Conservation (phyloP, 2,888 invertebrate genomes). For the Platycnemis pennipes region DNA sequence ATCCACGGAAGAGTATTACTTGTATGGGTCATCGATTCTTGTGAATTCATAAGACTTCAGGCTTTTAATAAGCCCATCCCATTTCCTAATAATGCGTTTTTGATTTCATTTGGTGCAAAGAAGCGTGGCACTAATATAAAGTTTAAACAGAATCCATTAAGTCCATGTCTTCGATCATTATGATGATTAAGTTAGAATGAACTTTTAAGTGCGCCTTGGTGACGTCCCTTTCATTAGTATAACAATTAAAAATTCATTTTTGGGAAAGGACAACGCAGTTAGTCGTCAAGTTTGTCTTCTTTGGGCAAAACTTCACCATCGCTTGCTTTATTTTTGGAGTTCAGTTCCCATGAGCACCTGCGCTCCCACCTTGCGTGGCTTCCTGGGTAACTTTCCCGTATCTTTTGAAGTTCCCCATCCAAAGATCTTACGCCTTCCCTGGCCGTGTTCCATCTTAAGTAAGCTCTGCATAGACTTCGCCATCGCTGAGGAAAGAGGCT, state of each 20-base stretch:
- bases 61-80: neutral
- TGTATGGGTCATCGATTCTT: too few species aligned
- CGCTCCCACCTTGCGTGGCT: neutral
- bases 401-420: neutral
- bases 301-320: neutral
- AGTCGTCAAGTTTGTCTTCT: neutral
- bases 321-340: neutral
- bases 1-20: too few species aligned
- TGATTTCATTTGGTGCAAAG: neutral
- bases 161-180: neutral
- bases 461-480: neutral
- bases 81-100: neutral
- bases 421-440: neutral
- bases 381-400: conserved; percentile 2
- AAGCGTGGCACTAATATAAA: neutral
- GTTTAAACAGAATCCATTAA: conserved; percentile 1
- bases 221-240: conserved; percentile 4
- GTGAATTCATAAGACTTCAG: neutral
- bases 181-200: neutral
- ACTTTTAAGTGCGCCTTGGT: neutral
- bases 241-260: conserved; percentile 22
- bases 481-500: neutral
- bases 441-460: neutral
- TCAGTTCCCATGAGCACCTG: conserved; percentile 35
- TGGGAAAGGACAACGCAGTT: neutral